Conservation (phyloP, 2,797 vertebrate species). For the Podargus strigoides region DNA sequence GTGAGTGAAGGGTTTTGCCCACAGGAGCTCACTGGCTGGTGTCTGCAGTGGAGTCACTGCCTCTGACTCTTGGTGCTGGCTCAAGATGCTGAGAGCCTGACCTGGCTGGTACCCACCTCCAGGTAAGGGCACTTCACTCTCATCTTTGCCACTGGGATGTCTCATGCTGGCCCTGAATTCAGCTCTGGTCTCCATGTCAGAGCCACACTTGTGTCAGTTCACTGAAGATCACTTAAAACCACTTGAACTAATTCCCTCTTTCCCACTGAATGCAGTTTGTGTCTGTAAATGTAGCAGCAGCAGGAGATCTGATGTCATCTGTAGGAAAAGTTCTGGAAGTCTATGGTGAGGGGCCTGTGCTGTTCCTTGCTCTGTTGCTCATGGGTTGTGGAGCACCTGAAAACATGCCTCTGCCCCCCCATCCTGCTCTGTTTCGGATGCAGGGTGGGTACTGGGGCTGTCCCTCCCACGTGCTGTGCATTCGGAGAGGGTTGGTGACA, state of each 20-base stretch:
- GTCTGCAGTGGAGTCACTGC: background rate
- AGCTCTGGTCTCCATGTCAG: background rate
- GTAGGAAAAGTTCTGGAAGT: background rate
- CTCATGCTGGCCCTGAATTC: rapidly evolving
- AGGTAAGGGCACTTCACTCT: background rate
- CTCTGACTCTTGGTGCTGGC: background rate
- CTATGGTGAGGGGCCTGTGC: rapidly evolving
- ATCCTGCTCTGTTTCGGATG: background rate
- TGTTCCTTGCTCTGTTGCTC: background rate
- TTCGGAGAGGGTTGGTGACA: background rate
- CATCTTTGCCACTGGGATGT: background rate
- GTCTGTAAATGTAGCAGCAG: background rate
- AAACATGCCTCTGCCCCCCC: background rate
- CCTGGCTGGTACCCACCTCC: background rate
- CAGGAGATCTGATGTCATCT: background rate
- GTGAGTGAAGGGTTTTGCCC: background rate
- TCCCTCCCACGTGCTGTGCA: rapidly evolving
- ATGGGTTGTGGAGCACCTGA: background rate
- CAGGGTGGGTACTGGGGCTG: background rate
- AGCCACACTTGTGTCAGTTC: background rate
- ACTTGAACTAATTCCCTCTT: background rate
- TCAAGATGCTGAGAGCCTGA: background rate
- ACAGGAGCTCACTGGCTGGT: background rate
- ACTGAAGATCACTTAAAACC: background rate
- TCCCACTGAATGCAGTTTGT: background rate